These are phyloP conservation scores for Peribatodes rhomboidaria DNA, from an alignment of 2,888 invertebrate genomes.

Conservation along the genomic window DNA sequence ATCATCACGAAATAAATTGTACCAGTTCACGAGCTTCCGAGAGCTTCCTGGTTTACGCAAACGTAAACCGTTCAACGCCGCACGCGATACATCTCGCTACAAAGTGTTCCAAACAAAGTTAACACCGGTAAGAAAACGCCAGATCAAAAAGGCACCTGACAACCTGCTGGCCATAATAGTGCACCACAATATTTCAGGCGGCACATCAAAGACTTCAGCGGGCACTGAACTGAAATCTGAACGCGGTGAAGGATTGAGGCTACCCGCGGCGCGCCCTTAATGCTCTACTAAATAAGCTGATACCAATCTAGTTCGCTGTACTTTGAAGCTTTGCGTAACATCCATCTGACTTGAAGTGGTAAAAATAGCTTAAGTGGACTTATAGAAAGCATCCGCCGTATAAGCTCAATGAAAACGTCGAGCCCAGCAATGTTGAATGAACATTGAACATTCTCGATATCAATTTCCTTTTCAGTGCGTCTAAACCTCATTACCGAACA, in stretches of 20 bases:
- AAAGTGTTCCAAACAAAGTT: conserved; percentile 43
- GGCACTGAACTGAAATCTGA: conserved; percentile 74
- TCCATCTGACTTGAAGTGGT: conserved; percentile 44
- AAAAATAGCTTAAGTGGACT: conserved; percentile 53
- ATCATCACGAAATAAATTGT: conserved; percentile 18
- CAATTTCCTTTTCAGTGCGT: conserved; percentile 27
- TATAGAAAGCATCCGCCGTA: conserved; percentile 33
- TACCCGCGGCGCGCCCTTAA: conserved; percentile 53
- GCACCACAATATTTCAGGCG: conserved; percentile 72
- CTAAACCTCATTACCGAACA: conserved; percentile 23
- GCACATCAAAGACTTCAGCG: conserved; percentile 74
- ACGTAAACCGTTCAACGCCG: conserved; percentile 23
- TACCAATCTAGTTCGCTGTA: conserved; percentile 49
- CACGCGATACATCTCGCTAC: conserved; percentile 33
- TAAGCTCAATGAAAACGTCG: conserved; percentile 22
- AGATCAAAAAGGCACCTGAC: conserved; percentile 69
- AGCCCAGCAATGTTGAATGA: conserved; percentile 7
- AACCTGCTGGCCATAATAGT: conserved; percentile 57
- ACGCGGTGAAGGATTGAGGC: conserved; percentile 52
- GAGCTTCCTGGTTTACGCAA: conserved; percentile 30
- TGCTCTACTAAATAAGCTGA: conserved; percentile 39
- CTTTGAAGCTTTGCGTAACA: conserved; percentile 54
- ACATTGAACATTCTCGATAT: conserved; percentile 8
- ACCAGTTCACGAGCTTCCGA: conserved; percentile 14
- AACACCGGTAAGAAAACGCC: conserved; percentile 52